These are phyloP conservation scores for Polydesmus complanatus DNA, from an alignment of 2,888 invertebrate genomes.

Conservation along the genomic window DNA sequence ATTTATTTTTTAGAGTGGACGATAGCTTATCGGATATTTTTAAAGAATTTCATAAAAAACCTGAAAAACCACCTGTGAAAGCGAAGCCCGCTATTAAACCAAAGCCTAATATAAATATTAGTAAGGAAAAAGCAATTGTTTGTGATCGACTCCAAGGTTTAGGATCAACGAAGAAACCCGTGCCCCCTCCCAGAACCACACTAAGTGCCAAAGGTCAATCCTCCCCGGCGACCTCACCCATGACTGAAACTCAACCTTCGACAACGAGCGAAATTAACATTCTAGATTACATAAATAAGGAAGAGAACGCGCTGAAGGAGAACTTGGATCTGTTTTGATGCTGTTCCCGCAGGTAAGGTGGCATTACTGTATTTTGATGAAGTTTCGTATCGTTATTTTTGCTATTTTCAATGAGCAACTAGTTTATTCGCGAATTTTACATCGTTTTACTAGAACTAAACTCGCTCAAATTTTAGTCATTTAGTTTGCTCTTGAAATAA, in stretches of 20 bases:
- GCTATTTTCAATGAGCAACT: no score
- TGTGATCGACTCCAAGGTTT: background rate
- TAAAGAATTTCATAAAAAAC: background rate
- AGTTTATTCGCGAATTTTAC: no score
- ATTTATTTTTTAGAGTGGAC: slow-evolving; percentile 9
- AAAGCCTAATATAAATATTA: background rate
- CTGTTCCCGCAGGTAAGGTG: no score
- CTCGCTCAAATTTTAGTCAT: no score
- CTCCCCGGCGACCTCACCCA: background rate
- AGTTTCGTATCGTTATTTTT: no score
- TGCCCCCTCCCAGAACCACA: slow-evolving; percentile 5
- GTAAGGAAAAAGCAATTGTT: background rate
- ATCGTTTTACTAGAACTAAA: no score
- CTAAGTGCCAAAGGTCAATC: background rate
- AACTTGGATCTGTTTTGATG: slow-evolving; percentile 4
- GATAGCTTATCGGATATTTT: slow-evolving; percentile 8
- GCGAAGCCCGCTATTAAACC: background rate
- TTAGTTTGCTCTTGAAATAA: no score
- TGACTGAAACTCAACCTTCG: background rate
- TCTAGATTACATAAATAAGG: slow-evolving; percentile 3
- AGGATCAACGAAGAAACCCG: background rate
- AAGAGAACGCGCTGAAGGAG: background rate
- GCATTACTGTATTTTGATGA: no score
- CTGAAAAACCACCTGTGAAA: background rate
- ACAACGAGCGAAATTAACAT: background rate